Evolutionary conservation across 2,113 vertebrate genomes (phyloP), one percentile per base, ranked within the genome.

Genomic region (Chrysemys picta): DNA sequence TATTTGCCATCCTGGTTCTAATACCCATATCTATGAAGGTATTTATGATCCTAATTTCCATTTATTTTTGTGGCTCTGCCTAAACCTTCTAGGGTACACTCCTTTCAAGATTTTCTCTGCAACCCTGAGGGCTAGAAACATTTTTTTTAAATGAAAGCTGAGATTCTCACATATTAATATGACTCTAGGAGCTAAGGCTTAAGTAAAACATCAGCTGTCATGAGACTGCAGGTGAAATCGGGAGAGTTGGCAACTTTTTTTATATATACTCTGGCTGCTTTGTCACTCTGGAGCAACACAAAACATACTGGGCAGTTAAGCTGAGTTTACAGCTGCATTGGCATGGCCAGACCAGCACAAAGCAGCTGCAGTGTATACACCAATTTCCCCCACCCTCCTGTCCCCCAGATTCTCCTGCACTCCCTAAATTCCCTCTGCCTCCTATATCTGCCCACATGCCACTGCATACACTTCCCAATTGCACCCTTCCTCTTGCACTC

Each of bases 231-330:
- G 27, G 31, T 59, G 27, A 29, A 59, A 59, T 59, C 3, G 3
- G 27, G 57, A 31, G 57, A 29, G 12, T 14, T 59, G 57, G 57
- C 57, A 59, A 59, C 22, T 13, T 29, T 59, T 59, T 59, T 29
- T 29, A 3, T 29, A 59, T 59, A 59, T 59, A 14, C 5, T 29
- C 27, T 59, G 57, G 4, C 57, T 59, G 57, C 27, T 59, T 59
- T 31, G 22, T 80, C 57, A 54, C 52, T 29, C 27, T 59, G 10
- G 78, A 38, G 17, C 4, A 82, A 9, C 5, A 59, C 56, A 82
- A 45, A 57, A 82, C 1, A 0, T 50, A n/a, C 0, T 0, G 42
- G n/a, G 50, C 3, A 1, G 80, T 50, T 65, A 65, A 88, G 42
- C 5, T 85, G 35, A 57, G 27, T 35, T 52, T 14, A n/a, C 7